Evolutionary conservation across 2,888 invertebrate species (phyloP), one percentile per base, ranked within the genome.

Genomic region (Agrilus cyanescens): DNA sequence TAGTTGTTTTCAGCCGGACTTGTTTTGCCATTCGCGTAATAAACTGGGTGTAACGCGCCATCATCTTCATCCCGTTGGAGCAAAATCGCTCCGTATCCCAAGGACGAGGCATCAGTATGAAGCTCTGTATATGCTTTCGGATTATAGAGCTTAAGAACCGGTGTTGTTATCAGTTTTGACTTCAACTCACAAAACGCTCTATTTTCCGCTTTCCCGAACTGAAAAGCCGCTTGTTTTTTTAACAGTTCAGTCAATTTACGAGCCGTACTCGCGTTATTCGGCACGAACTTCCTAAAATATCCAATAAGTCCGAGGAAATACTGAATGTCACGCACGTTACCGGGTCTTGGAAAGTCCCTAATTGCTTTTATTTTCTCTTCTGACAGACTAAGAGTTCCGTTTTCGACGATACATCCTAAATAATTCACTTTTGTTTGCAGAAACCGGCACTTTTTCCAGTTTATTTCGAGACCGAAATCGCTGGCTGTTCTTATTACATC

Each of bases 381-480:
- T 4, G 20, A 10, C 20, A 25, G 18, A 4, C 3, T 12, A 3
- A 37, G 5, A 4, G 5, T 25, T 8, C n/a, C 20, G n/a, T 16
- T 13, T 4, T 25, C 20, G 3, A 37, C n/a, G 3, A 8, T n/a
- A 18, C 30, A 38, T 2, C 38, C 38, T 20, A 48, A 14, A 44
- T 40, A 40, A 36, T 50, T 30, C 1, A 43, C 34, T 31, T 12
- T 37, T n/a, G 16, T 38, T 39, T 55, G 47, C 16, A 63, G 12
- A 42, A 66, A 58, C n/a, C 60, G 53, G 40, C 60, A 61, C 48
- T 65, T 63, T 20, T 57, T 57, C 52, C 50, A 56, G 20, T 62
- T 62, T 38, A 55, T 49, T 48, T 56, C 40, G 37, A 57, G 42
- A n/a, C 55, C 54, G 35, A 53, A 49, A 12, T 54, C 52, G 46